A percentile compares a stretch with the other conserved stretches of the same genome.
phyloP scores from a whole-genome alignment of 2,888 invertebrate species.

The Caenorhabditis panamensis region DNA sequence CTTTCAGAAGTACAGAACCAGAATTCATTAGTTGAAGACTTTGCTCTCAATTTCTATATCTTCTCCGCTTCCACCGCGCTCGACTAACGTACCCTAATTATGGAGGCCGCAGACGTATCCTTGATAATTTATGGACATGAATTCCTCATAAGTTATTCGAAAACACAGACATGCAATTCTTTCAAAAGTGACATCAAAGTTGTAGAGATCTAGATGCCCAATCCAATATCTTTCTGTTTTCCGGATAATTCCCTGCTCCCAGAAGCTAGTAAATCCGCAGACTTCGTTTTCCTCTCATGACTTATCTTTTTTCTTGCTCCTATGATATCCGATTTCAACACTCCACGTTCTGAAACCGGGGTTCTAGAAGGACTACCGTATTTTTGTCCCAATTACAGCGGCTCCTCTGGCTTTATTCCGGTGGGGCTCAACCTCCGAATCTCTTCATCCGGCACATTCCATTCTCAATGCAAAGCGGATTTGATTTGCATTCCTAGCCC shows the following conservation, averaged over 20 bases:
- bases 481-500: constrained; percentile 49
- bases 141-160: constrained; percentile 34
- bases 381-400: background rate
- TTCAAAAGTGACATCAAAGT: constrained; percentile 5
- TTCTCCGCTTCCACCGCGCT: constrained; percentile 2
- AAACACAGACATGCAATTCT: constrained; percentile 31
- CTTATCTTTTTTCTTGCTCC: background rate
- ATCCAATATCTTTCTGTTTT: background rate
- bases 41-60: constrained; percentile 1
- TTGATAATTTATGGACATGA: constrained; percentile 22
- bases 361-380: background rate
- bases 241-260: background rate
- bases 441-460: constrained; percentile 5
- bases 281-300: background rate
- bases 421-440: background rate
- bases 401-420: background rate
- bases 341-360: background rate
- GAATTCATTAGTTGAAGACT: too few species aligned
- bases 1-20: too few species aligned
- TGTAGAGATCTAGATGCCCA: background rate
- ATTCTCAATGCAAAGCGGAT: constrained; percentile 54
- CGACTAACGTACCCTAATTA: background rate
- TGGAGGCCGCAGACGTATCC: constrained; percentile 2
- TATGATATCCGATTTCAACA: background rate
- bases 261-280: background rate